Evolutionary conservation across 2,888 invertebrate species (phyloP).

Genomic region (Shargacucullia verbasci): DNA sequence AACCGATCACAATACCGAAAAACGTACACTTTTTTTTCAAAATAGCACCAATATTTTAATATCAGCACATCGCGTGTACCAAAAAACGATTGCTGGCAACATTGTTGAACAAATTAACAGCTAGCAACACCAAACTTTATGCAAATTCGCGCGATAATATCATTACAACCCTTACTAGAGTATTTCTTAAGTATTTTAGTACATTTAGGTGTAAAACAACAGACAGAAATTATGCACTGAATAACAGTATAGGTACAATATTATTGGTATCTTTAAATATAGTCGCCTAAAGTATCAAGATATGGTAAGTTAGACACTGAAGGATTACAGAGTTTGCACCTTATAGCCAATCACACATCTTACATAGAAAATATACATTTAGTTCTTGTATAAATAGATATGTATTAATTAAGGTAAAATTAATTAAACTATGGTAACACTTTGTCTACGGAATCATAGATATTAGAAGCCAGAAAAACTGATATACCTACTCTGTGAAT

Average conservation of each 20-base stretch:
- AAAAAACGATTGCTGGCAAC: constrained; percentile 69
- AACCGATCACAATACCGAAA: constrained; percentile 68
- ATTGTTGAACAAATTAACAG: constrained; percentile 68
- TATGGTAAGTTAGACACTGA: constrained; percentile 75
- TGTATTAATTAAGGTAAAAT: constrained; percentile 73
- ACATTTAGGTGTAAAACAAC: constrained; percentile 44
- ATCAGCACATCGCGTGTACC: constrained; percentile 76
- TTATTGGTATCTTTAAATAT: constrained; percentile 42
- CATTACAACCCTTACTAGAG: constrained; percentile 48
- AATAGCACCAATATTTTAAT: constrained; percentile 87
- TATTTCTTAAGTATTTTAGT: constrained; percentile 47
- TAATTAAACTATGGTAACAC: constrained; percentile 86
- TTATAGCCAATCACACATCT: constrained; percentile 76
- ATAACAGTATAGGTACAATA: constrained; percentile 38
- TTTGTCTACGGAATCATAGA: constrained; percentile 75
- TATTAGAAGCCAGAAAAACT: constrained; percentile 41
- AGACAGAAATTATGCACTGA: constrained; percentile 43
- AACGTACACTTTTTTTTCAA: constrained; percentile 72
- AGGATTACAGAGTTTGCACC: constrained; percentile 72
- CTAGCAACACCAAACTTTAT: constrained; percentile 77
- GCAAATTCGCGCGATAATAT: constrained; percentile 62
- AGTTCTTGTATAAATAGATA: constrained; percentile 81
- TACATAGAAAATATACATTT: constrained; percentile 81
- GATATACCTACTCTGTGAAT: constrained; percentile 21
- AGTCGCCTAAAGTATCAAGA: constrained; percentile 63